Evolutionary conservation across 2,888 invertebrate genomes (phyloP), one percentile per base, ranked within the genome.

Genomic region (Frankliniella fusca): DNA sequence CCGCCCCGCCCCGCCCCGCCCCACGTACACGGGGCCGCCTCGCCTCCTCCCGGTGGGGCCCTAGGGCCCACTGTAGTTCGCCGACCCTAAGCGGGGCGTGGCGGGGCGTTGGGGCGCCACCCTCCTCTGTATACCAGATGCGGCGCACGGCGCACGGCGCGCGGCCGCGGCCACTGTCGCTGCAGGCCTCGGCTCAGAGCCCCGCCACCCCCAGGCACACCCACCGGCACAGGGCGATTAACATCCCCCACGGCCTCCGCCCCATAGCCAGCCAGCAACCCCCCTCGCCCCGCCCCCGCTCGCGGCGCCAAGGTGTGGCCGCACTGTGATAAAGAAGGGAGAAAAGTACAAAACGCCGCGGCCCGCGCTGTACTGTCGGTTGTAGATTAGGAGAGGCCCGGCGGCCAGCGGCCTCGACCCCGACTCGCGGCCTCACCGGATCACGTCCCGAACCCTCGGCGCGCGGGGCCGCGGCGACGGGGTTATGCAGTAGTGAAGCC

Each of bases 151-250:
- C 38, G 38, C 38, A 5, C 38, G 38, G 38, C 38, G 3, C 38
- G 38, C 38, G 38, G 38, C 38, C 38, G 38, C 38, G 61, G 61
- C 61, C 61, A 61, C 61, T 61, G 61, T 61, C 61, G 61, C 61
- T 38, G 38, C 61, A 61, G 20, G 20, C 61, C 61, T 20, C 61
- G 7, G 61, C 61, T 18, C 38, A n/a, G 38, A 54, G 12, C 54
- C 54, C 54, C 54, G 54, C 54, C 54, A 54, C 54, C 54, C 54
- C 54, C 54, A 20, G 54, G 70, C 70, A 76, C 70, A 76, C 70
- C 70, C 70, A 27, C 54, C 38, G 38, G 38, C 38, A 5, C 70
- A 23, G 11, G n/a, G 70, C 70, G 70, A 70, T 70, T 70, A 70
- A 70, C 70, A 70, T 70, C 70, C 70, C 70, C 18, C n/a, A 11